A percentile compares a stretch with the other conserved stretches of the same genome.
phyloP scores from a whole-genome alignment of 2,113 vertebrate species.

The Hippocampus comes region DNA sequence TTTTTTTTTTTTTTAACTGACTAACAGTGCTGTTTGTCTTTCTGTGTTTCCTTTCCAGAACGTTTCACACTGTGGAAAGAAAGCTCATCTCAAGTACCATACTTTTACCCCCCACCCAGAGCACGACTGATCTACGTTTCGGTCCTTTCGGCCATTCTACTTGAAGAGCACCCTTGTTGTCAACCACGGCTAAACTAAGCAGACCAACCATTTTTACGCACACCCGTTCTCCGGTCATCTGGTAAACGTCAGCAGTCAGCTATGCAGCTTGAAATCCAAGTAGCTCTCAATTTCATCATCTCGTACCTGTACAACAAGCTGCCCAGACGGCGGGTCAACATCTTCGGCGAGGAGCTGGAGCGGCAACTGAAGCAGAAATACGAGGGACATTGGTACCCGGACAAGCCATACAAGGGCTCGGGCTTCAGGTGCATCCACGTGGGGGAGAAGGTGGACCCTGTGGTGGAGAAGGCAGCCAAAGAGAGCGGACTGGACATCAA shows the following conservation, averaged over 20 bases:
- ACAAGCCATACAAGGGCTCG: constrained; percentile 98
- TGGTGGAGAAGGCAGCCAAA: constrained; percentile 96
- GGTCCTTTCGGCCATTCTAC: constrained; percentile 61
- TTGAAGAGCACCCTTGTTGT: constrained; percentile 44
- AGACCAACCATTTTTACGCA: constrained; percentile 38
- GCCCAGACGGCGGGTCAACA: constrained; percentile 95
- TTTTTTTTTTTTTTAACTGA: neutral
- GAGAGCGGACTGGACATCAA: constrained; percentile 97
- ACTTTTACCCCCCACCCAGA: constrained; percentile 70
- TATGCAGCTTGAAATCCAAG: constrained; percentile 99
- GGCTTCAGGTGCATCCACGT: constrained; percentile 97
- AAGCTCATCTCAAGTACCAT: constrained; percentile 80
- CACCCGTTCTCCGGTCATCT: constrained; percentile 54
- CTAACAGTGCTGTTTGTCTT: neutral
- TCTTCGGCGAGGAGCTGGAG: constrained; percentile 97
- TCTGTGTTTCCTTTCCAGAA: constrained; percentile 43
- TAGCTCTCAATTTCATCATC: constrained; percentile 99
- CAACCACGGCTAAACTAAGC: constrained; percentile 66
- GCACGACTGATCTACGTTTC: constrained; percentile 65
- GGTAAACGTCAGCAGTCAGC: constrained; percentile 80
- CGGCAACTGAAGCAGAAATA: constrained; percentile 97
- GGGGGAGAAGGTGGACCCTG: constrained; percentile 96
- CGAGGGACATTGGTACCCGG: constrained; percentile 98
- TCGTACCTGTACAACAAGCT: constrained; percentile 99
- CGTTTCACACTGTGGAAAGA: constrained; percentile 78